Evolutionary conservation across 2,113 vertebrate genomes (phyloP), one percentile per base, ranked within the genome.

Genomic region (Spea multiplicata): DNA sequence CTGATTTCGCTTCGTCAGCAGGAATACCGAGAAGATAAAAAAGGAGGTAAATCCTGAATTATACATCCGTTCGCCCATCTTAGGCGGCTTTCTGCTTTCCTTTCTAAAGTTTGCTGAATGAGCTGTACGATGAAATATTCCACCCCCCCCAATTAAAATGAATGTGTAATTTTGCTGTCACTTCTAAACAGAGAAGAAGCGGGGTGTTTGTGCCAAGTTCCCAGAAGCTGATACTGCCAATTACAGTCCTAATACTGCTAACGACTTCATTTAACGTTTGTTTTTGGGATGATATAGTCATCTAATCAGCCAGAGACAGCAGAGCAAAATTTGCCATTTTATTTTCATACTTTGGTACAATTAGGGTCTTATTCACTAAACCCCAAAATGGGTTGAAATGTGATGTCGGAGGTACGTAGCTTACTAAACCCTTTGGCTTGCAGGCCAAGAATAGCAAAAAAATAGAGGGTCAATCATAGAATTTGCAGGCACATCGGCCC

Each of bases 121-220:
- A 52, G 68, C 49, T 71, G n/a, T 12, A 9, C 10, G 67, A 50
- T 47, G 47, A 70, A 70, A 50, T 71, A 10, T 14, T 53, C 50
- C 14, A 59, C 5, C 53, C 10, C 30, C 49, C 47, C 49, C 69
- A 71, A 71, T 71, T 53, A 71, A 71, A 71, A 53, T 9, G 8
- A 16, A 53, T 53, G 49, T 71, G 49, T 44, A 55, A 71, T 71
- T 71, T 71, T 71, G 69, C 69, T 71, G 69, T 53, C 44, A 68
- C 47, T 71, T 71, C 5, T 12, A 52, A 71, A 53, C 49, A 53
- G 48, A 53, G 52, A 53, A 44, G 10, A 71, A 8, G 14, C 47
- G 16, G 17, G 49, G 67, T 50, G 47, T 70, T 17, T 13, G 67
- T 52, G 69, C 69, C 69, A 71, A n/a, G 17, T 8, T 52, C 69